phyloP scores from a whole-genome alignment of 2,888 invertebrate species.

The Volucella bombylans region DNA sequence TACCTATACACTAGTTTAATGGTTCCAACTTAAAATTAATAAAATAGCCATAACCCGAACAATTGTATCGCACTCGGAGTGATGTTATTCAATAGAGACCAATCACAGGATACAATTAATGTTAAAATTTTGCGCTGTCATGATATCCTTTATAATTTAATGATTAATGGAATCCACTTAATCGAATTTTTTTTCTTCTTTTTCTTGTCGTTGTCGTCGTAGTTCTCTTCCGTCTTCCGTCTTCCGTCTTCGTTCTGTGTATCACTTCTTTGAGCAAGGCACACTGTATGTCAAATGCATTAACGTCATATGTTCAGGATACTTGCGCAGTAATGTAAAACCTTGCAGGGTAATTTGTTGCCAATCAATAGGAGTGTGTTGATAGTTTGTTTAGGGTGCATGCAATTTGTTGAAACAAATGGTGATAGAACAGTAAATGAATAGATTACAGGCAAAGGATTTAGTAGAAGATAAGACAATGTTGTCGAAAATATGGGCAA shows the following conservation, averaged over 20 bases:
- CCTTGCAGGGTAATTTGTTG: constrained; percentile 61
- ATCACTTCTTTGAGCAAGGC: constrained; percentile 48
- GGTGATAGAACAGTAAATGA: too few species aligned
- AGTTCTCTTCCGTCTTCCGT: too few species aligned
- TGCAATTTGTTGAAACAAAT: neutral
- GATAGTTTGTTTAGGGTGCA: constrained; percentile 42
- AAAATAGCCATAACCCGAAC: constrained; percentile 62
- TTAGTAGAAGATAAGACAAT: too few species aligned
- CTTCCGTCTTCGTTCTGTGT: constrained; percentile 33
- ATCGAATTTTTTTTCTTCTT: constrained; percentile 37
- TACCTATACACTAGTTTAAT: constrained; percentile 6
- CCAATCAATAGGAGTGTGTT: constrained; percentile 56
- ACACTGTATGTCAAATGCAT: constrained; percentile 64
- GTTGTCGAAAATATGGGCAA: too few species aligned
- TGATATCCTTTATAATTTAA: constrained; percentile 58
- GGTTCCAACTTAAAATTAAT: constrained; percentile 46
- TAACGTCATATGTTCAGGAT: constrained; percentile 69
- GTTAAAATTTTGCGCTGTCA: constrained; percentile 57
- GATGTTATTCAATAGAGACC: constrained; percentile 56
- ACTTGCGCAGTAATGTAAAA: constrained; percentile 66
- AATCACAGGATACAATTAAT: constrained; percentile 66
- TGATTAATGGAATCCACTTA: constrained; percentile 54
- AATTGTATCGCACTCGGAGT: constrained; percentile 44
- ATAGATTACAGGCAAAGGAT: too few species aligned
- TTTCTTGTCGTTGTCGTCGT: constrained; percentile 1